Conservation (phyloP, 2,113 vertebrate genomes). For the Suricata suricatta region DNA sequence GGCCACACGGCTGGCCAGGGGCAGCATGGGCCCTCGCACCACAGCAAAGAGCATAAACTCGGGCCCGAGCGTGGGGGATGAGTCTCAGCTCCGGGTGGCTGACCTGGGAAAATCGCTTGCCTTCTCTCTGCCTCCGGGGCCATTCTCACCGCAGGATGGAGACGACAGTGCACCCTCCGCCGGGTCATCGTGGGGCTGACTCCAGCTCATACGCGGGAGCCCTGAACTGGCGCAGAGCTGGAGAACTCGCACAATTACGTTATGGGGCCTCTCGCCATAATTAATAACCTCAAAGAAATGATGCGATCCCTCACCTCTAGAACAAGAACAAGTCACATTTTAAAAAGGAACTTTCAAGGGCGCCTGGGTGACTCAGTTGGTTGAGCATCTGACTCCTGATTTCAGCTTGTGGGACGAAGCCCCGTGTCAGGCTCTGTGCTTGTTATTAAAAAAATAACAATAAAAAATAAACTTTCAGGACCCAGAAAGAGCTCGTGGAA, state of each 20-base stretch:
- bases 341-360: neutral
- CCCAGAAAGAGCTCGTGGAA: neutral
- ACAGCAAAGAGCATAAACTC: fast-evolving
- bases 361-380: no score
- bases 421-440: no score
- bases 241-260: fast-evolving
- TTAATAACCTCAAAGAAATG: fast-evolving
- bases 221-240: fast-evolving
- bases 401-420: no score
- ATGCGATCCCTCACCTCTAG: fast-evolving
- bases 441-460: no score
- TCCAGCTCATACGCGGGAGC: fast-evolving
- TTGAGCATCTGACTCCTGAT: no score
- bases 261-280: fast-evolving
- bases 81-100: no score
- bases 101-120: neutral
- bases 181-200: fast-evolving
- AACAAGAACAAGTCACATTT: no score
- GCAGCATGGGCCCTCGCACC: neutral
- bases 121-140: neutral
- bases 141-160: neutral
- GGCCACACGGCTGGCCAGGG: neutral
- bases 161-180: fast-evolving
- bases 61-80: neutral
- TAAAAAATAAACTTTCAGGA: no score